phyloP scores from a whole-genome alignment of 2,888 invertebrate species.

The Thera britannica region DNA sequence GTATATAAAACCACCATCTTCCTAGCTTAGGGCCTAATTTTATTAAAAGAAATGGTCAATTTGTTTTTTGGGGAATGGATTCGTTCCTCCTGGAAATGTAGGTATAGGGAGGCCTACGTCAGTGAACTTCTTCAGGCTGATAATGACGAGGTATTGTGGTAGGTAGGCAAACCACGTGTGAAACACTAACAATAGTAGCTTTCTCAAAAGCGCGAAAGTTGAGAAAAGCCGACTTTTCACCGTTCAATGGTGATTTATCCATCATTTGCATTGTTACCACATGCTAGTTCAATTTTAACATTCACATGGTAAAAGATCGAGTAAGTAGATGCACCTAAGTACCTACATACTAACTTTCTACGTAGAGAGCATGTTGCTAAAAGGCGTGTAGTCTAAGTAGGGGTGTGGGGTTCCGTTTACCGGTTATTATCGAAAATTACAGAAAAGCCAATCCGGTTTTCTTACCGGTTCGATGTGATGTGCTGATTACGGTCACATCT shows the following conservation, averaged over 20 bases:
- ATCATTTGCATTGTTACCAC: constrained; percentile 36
- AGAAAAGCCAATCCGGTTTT: constrained; percentile 50
- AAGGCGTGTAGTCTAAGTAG: constrained; percentile 15
- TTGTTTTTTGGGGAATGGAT: no score
- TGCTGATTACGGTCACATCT: constrained; percentile 28
- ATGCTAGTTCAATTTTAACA: constrained; percentile 42
- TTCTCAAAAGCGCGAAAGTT: constrained; percentile 47
- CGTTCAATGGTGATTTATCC: constrained; percentile 43
- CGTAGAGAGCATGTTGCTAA: constrained; percentile 36
- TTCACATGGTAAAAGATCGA: constrained; percentile 45
- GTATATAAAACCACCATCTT: no score
- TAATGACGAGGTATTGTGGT: no score
- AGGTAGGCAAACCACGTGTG: not conserved
- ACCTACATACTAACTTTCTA: constrained; percentile 49
- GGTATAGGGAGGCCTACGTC: no score
- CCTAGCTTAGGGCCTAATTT: no score
- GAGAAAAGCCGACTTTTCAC: constrained; percentile 51
- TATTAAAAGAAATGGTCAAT: no score
- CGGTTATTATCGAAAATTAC: constrained; percentile 43
- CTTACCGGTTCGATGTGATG: constrained; percentile 36
- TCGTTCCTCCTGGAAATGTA: no score
- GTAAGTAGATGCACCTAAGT: not conserved
- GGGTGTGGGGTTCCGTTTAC: constrained; percentile 33
- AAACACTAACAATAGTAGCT: constrained; percentile 31
- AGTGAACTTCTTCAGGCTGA: no score